Evolutionary conservation across 2,797 vertebrate genomes (phyloP).

Genomic region (Sebastes matsubarae): DNA sequence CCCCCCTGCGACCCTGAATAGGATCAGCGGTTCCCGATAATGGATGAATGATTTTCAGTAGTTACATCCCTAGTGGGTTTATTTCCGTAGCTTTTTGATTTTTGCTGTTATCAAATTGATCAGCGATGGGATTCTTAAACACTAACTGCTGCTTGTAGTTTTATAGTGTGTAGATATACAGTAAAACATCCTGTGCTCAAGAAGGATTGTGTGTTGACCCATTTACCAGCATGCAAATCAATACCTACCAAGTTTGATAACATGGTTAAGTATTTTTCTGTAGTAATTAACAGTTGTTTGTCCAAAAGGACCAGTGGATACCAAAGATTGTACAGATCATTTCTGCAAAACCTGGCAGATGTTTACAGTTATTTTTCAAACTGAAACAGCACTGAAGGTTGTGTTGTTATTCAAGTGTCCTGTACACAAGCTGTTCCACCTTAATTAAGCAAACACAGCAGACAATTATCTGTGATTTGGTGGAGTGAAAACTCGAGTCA

Average conservation of each 20-base stretch:
- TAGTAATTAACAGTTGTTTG: not conserved
- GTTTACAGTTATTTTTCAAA: not conserved
- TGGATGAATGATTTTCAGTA: not conserved
- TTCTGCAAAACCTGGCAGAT: not conserved
- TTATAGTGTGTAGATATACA: not conserved
- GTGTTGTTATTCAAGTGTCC: not conserved
- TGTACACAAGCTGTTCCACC: not conserved
- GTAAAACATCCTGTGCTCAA: not conserved
- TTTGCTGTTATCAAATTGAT: not conserved
- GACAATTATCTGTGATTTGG: constrained; percentile 26
- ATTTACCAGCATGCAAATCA: not conserved
- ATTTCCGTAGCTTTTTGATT: not conserved
- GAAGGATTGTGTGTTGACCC: not conserved
- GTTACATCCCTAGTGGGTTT: not conserved
- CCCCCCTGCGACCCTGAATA: no score
- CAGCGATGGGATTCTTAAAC: not conserved
- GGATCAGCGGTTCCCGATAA: no score
- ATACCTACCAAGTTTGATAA: not conserved
- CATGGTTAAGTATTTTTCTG: not conserved
- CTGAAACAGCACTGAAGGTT: not conserved
- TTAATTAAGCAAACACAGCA: constrained; percentile 17
- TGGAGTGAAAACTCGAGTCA: constrained; percentile 27
- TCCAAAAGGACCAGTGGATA: not conserved
- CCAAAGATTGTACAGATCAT: not conserved
- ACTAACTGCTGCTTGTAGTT: not conserved